Conservation (phyloP, 1,140 invertebrate species). For the Drosophila watanabei region DNA sequence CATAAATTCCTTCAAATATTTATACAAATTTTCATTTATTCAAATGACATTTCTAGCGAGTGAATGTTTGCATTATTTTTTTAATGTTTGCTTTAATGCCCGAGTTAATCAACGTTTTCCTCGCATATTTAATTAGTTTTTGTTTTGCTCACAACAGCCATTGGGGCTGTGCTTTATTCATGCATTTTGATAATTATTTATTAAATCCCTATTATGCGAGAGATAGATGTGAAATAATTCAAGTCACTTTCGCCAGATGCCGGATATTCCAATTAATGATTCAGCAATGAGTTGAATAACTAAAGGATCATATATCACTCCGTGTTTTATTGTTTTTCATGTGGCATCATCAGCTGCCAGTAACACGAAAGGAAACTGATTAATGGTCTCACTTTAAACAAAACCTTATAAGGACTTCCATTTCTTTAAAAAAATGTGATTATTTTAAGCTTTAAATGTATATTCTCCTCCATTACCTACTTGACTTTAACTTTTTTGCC, state of each 20-base stretch:
- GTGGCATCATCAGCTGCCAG: conserved; percentile 11
- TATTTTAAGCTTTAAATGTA: not conserved
- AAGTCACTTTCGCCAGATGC: not conserved
- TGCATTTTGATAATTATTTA: conserved; percentile 43
- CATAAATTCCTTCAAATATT: conserved; percentile 55
- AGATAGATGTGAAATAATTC: conserved; percentile 18
- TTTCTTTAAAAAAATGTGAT: not conserved
- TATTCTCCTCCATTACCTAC: not conserved
- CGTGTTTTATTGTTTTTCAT: not conserved
- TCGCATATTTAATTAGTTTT: conserved; percentile 63
- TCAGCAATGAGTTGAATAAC: conserved; percentile 33
- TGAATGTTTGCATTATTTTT: not conserved
- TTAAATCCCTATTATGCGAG: conserved; percentile 22
- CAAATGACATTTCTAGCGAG: conserved; percentile 18
- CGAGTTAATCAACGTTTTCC: conserved; percentile 25
- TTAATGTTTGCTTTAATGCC: conserved; percentile 15
- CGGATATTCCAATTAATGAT: conserved; percentile 25
- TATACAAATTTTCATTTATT: conserved; percentile 43
- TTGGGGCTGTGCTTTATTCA: conserved; percentile 38
- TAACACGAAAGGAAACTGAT: conserved; percentile 17
- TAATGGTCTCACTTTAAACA: not conserved
- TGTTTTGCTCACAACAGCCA: conserved; percentile 4
- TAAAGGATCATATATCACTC: not conserved
- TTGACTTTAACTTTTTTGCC: conserved; percentile 1
- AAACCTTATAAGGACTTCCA: not conserved